Evolutionary conservation across 2,797 vertebrate genomes (phyloP), one percentile per base, ranked within the genome.

Genomic region (Lithobates sylvaticus): DNA sequence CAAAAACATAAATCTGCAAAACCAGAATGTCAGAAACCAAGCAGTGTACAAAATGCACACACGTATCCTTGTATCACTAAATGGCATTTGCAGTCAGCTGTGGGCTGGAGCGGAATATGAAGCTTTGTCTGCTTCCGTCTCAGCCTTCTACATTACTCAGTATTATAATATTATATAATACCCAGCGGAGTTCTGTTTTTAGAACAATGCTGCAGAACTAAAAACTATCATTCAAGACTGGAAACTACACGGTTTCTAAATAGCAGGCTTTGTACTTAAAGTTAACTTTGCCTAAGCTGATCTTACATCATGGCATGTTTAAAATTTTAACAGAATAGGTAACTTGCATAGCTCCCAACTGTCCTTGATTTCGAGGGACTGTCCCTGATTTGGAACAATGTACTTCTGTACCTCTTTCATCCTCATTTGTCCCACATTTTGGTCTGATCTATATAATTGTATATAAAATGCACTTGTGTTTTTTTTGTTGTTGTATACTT

Each of bases 161-260:
- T 29, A 67, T 67, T 67, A 67, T 67, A 67, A 27, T 67, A 29
- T 67, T 67, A 67, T 67, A 67, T 67, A 67, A 67, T 67, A 27
- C 65, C 65, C 65, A 67, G 65, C 15, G 65, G 65, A 13, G 12
- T 27, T 67, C 61, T 65, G 61, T 65, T 65, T 26, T 65, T 65
- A 65, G 61, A 67, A 26, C 65, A 27, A 29, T 65, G 8, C n/a
- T 65, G 7, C 61, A 29, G 65, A 26, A 67, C 27, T 26, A 26
- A 29, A 67, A 27, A 27, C 13, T 23, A 61, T 61, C 54, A 21
- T 8, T 1, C 54, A 54, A 54, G 50, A 3, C 13, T 18, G 50
- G 3, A 54, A 54, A 54, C 13, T 16, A 54, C 15, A 18, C 3
- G 15, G 15, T 54, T 54, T 54, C 50, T 54, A 54, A 54, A 54